Percentiles rank a stretch among this genome's conserved stretches.
These are phyloP conservation scores for Neodiprion fabricii DNA, from an alignment of 1,140 invertebrate genomes.

Conservation along the genomic window DNA sequence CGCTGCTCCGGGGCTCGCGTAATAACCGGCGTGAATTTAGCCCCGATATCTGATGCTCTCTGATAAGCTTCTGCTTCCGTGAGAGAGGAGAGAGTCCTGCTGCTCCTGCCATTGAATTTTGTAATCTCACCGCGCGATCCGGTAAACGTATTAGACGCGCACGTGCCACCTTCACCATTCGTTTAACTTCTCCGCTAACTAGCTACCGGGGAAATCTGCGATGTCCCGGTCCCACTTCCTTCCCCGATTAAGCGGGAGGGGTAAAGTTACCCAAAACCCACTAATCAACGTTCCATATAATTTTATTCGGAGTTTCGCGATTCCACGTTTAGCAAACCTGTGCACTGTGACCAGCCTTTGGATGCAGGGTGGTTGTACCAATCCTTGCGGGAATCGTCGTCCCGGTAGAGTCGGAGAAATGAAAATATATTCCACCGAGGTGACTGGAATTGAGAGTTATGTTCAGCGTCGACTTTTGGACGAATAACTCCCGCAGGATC, in stretches of 20 bases:
- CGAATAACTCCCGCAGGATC: no score
- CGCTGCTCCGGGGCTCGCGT: neutral
- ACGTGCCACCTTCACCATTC: neutral
- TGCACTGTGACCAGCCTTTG: no score
- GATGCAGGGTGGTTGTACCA: no score
- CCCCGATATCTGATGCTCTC: neutral
- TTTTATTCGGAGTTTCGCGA: neutral
- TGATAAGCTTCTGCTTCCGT: neutral
- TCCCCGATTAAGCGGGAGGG: no score
- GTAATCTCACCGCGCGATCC: conserved; percentile 1
- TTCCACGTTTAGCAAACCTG: no score
- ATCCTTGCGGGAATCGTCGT: no score
- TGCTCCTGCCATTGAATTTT: neutral
- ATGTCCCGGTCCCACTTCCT: no score
- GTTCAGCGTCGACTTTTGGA: no score
- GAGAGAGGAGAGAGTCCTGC: neutral
- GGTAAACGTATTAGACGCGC: conserved; percentile 1
- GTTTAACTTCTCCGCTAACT: neutral
- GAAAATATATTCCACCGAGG: no score
- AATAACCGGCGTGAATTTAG: neutral
- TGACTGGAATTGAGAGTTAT: no score
- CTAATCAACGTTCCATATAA: neutral
- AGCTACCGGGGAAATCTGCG: neutral
- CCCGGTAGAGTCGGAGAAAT: no score
- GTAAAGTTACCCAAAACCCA: neutral